These are phyloP conservation scores for Hepsetus odoe DNA, from an alignment of 2,113 vertebrate genomes.

Conservation along the genomic window DNA sequence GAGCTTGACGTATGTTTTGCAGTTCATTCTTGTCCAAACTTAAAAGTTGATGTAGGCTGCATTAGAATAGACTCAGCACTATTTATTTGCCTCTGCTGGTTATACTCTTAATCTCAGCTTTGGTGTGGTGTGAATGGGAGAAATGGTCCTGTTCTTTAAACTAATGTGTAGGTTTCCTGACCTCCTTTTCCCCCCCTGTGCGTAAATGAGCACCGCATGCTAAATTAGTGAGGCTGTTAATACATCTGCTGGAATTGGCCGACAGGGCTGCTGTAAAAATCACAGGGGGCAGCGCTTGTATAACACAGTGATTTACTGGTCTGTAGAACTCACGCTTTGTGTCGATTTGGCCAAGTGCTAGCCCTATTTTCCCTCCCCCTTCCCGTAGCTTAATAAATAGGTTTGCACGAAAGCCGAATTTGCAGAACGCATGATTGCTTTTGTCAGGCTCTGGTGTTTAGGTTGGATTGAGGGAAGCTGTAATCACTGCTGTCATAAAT, in stretches of 20 bases:
- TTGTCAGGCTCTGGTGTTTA: constrained; percentile 73
- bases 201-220: constrained; percentile 52
- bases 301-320: constrained; percentile 78
- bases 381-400: constrained; percentile 65
- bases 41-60: constrained; percentile 8
- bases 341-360: constrained; percentile 67
- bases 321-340: constrained; percentile 72
- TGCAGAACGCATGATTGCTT: constrained; percentile 67
- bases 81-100: background rate
- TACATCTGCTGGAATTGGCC: constrained; percentile 70
- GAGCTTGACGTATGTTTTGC: constrained; percentile 46
- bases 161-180: constrained; percentile 46
- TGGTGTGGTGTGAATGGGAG: constrained; percentile 32
- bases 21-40: constrained; percentile 28
- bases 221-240: constrained; percentile 64
- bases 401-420: constrained; percentile 68
- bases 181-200: constrained; percentile 21
- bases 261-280: constrained; percentile 66
- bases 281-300: constrained; percentile 74
- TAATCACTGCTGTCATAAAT: constrained; percentile 74
- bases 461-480: constrained; percentile 66
- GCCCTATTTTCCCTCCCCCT: constrained; percentile 32
- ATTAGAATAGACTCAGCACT: background rate
- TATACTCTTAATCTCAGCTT: constrained; percentile 4
- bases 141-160: constrained; percentile 32